A percentile compares a stretch with the other conserved stretches of the same genome.
These are phyloP conservation scores for Cheilosia vernalis DNA, from an alignment of 2,888 invertebrate genomes.

Conservation along the genomic window DNA sequence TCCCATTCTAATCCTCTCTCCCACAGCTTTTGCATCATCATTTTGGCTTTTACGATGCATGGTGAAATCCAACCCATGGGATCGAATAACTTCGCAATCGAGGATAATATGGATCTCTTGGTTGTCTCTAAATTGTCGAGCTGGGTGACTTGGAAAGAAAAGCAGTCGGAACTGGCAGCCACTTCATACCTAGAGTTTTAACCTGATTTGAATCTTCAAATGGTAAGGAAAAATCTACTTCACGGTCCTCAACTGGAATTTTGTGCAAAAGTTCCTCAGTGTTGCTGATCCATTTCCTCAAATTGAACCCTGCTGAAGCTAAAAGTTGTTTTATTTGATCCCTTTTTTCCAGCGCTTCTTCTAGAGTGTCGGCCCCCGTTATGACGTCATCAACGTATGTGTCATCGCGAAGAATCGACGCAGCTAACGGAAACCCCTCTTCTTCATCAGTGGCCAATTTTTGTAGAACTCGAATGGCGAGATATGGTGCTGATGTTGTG, in stretches of 20 bases:
- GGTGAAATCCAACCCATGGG: too few species aligned
- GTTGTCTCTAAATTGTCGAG: too few species aligned
- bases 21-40: too few species aligned
- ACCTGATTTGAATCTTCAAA: too few species aligned
- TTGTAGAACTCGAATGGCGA: constrained; percentile 1
- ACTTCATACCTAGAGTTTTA: too few species aligned
- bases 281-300: constrained; percentile 18
- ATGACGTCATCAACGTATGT: constrained; percentile 25
- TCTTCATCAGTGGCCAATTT: background rate
- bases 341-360: constrained; percentile 4
- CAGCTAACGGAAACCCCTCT: background rate
- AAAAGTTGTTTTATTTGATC: background rate
- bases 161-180: too few species aligned
- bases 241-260: background rate
- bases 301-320: background rate
- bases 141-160: too few species aligned
- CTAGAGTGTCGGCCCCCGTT: background rate
- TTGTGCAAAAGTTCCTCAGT: background rate
- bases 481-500: constrained; percentile 5
- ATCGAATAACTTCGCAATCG: too few species aligned
- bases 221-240: background rate
- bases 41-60: too few species aligned
- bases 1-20: too few species aligned
- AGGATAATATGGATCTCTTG: too few species aligned
- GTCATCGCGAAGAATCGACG: background rate